Evolutionary conservation across 2,113 vertebrate genomes (phyloP).

Genomic region (Campylomormyrus tamandua): DNA sequence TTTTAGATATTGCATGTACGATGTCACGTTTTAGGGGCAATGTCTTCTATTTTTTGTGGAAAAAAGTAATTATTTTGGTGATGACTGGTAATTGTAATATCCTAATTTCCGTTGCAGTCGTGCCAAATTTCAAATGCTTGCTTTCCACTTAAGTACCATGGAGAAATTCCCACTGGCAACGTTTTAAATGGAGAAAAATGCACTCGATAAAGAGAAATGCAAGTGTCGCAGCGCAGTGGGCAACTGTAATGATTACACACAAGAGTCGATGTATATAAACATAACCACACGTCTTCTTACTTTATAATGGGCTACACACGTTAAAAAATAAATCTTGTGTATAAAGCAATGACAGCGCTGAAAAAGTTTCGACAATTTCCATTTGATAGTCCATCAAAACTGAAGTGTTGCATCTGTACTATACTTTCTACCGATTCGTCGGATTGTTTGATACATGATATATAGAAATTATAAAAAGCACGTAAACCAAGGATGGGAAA

Average conservation of each 20-base stretch:
- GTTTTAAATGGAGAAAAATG: neutral
- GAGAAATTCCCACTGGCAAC: neutral
- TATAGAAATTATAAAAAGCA: neutral
- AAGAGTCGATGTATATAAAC: neutral
- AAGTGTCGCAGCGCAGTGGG: neutral
- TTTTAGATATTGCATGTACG: neutral
- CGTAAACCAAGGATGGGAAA: neutral
- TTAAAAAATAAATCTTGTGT: neutral
- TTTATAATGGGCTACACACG: neutral
- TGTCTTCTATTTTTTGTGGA: neutral
- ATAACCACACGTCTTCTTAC: neutral
- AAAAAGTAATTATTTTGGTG: neutral
- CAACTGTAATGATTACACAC: neutral
- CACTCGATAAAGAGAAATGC: neutral
- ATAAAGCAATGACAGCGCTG: neutral
- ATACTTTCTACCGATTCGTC: neutral
- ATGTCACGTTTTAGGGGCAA: neutral
- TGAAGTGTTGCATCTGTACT: neutral
- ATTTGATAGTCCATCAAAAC: neutral
- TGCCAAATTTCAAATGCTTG: neutral
- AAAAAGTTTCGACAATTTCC: neutral
- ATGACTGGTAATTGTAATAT: neutral
- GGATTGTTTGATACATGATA: neutral
- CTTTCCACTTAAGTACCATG: conserved; percentile 21
- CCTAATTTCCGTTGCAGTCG: neutral